A percentile compares a stretch with the other conserved stretches of the same genome.
Conservation (phyloP, 2,797 vertebrate species). For the Thamnophis elegans region DNA sequence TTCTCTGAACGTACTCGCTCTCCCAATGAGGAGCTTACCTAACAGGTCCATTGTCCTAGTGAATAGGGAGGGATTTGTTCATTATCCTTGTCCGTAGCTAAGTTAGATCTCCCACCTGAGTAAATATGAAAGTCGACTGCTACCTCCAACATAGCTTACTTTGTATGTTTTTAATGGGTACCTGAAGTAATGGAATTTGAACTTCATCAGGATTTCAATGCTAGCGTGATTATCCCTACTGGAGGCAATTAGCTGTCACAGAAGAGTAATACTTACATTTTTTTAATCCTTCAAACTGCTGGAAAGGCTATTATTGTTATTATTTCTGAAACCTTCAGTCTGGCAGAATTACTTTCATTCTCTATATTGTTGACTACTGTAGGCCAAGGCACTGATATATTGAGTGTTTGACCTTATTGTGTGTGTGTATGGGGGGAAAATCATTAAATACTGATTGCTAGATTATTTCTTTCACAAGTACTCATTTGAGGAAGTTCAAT, state of each 20-base stretch:
- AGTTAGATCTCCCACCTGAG: not conserved
- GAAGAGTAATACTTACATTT: constrained; percentile 18
- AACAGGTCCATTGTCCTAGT: not conserved
- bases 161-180: not conserved
- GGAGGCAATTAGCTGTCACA: constrained; percentile 33
- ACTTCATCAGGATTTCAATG: constrained; percentile 19
- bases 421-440: not conserved
- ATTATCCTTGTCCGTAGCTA: not conserved
- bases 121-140: not conserved
- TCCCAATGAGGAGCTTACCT: too few species aligned
- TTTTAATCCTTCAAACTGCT: constrained; percentile 15
- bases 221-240: constrained; percentile 41
- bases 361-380: constrained; percentile 13
- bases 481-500: constrained; percentile 47
- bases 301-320: constrained; percentile 11
- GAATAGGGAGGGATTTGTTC: not conserved
- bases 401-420: constrained; percentile 22
- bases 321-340: constrained; percentile 16
- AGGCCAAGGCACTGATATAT: constrained; percentile 7
- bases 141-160: not conserved
- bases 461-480: constrained; percentile 42
- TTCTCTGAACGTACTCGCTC: too few species aligned
- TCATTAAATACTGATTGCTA: constrained; percentile 36
- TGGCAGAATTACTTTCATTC: constrained; percentile 12
- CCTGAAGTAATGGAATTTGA: constrained; percentile 3